A percentile compares a stretch with the other conserved stretches of the same genome.
These are phyloP conservation scores for Cosmia pyralina DNA, from an alignment of 2,888 invertebrate species.

Conservation along the genomic window DNA sequence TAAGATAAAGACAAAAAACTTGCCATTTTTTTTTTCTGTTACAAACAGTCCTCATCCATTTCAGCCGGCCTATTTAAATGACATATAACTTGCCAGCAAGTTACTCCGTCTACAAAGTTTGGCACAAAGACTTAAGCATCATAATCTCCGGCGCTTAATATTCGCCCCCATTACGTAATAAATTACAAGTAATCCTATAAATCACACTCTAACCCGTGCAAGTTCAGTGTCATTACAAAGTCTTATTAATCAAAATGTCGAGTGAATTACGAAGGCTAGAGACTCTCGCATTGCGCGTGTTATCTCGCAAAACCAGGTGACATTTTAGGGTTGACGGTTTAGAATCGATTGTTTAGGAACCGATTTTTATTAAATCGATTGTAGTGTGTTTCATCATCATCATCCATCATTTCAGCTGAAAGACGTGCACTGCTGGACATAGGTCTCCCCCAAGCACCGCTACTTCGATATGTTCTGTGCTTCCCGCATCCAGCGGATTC, in stretches of 20 bases:
- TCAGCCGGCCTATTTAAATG: conserved; percentile 16
- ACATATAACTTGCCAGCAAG: conserved; percentile 42
- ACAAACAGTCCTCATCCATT: background rate
- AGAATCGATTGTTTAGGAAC: background rate
- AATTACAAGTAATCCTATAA: conserved; percentile 72
- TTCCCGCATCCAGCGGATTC: too few relatives aligned
- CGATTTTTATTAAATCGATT: conserved; percentile 12
- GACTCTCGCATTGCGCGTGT: conserved; percentile 65
- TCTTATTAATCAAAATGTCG: conserved; percentile 76
- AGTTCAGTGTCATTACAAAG: conserved; percentile 72
- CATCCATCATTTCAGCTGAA: too few relatives aligned
- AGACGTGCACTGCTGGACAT: too few relatives aligned
- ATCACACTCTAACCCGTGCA: conserved; percentile 72
- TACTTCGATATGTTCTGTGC: too few relatives aligned
- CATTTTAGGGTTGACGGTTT: conserved; percentile 64
- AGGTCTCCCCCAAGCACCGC: too few relatives aligned
- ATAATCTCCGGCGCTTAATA: conserved; percentile 63
- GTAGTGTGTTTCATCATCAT: too few relatives aligned
- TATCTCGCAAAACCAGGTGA: conserved; percentile 85
- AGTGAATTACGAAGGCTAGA: conserved; percentile 55
- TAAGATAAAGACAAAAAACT: background rate
- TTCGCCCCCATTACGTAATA: conserved; percentile 70
- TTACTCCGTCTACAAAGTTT: conserved; percentile 54
- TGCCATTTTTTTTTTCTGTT: background rate
- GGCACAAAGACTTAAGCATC: conserved; percentile 50